Evolutionary conservation across 92 coral and sea anemone species (phyloP).

Genomic region (Hydrozoanthus gracilis): DNA sequence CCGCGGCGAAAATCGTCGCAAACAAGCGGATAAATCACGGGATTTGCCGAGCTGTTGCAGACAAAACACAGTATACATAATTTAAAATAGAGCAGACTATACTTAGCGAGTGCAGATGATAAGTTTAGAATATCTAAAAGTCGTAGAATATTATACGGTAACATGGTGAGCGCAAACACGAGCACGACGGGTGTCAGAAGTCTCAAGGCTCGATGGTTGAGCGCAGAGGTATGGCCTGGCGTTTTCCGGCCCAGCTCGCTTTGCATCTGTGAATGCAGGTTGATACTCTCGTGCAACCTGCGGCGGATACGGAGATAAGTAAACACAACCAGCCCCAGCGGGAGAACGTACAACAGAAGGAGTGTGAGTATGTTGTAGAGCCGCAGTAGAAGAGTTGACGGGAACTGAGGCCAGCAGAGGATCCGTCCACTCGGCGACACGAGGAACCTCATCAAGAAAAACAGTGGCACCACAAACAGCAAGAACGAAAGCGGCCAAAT

Average conservation of each 20-base stretch:
- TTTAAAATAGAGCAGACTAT: constrained; percentile 76
- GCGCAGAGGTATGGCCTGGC: constrained; percentile 53
- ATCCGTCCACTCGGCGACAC: constrained; percentile 39
- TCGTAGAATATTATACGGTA: constrained; percentile 81
- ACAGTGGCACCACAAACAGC: constrained; percentile 76
- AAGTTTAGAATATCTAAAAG: constrained; percentile 71
- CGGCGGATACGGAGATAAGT: constrained; percentile 83
- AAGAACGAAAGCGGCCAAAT: constrained; percentile 75
- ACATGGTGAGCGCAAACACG: constrained; percentile 79
- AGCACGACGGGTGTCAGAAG: constrained; percentile 79
- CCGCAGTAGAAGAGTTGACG: constrained; percentile 54
- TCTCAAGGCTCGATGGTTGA: constrained; percentile 74
- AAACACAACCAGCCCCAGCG: constrained; percentile 67
- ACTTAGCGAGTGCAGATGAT: constrained; percentile 56
- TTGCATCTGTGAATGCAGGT: constrained; percentile 73
- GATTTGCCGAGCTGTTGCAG: constrained; percentile 94
- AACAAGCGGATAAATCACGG: constrained; percentile 85
- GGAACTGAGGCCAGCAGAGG: constrained; percentile 73
- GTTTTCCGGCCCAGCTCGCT: constrained; percentile 65
- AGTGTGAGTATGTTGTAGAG: constrained; percentile 76
- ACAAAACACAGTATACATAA: constrained; percentile 79
- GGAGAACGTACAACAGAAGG: constrained; percentile 70
- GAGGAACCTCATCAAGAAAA: constrained; percentile 74
- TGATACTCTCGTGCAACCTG: constrained; percentile 78
- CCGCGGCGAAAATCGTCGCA: constrained; percentile 92